phyloP scores from a whole-genome alignment of 2,113 vertebrate genomes.

The Thalassoma bifasciatum region DNA sequence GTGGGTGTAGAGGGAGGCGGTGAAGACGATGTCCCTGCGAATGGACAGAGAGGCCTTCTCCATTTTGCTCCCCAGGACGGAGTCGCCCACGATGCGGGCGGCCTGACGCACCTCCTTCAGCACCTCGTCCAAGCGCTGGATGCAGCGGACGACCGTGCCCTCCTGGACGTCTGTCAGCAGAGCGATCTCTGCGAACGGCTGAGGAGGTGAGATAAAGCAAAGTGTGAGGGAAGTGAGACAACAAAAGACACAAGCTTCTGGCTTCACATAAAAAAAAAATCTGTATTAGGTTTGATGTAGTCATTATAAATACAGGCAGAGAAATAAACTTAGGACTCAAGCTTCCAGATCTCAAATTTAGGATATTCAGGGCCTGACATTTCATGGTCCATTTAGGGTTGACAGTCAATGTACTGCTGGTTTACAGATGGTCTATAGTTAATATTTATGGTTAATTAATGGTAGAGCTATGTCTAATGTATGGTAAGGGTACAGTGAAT shows the following conservation, averaged over 20 bases:
- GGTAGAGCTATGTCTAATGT: too few relatives aligned
- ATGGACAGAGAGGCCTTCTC: slow-evolving; percentile 90
- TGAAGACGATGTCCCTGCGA: slow-evolving; percentile 93
- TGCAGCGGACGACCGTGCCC: slow-evolving; percentile 92
- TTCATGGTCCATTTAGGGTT: too few relatives aligned
- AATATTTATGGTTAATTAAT: too few relatives aligned
- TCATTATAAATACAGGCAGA: too few relatives aligned
- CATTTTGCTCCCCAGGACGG: slow-evolving; percentile 92
- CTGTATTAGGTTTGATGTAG: too few relatives aligned
- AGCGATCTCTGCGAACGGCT: slow-evolving; percentile 93
- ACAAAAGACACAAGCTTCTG: not conserved
- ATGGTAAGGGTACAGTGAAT: too few relatives aligned
- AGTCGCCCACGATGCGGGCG: slow-evolving; percentile 90
- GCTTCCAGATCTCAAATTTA: not conserved
- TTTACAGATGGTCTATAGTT: too few relatives aligned
- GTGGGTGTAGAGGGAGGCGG: slow-evolving; percentile 93
- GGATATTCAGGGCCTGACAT: too few relatives aligned
- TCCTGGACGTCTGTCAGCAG: slow-evolving; percentile 91
- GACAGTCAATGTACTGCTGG: too few relatives aligned
- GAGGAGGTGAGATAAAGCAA: not conserved
- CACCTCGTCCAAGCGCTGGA: slow-evolving; percentile 93
- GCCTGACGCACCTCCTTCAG: slow-evolving; percentile 91
- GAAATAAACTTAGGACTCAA: not conserved
- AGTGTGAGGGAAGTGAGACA: not conserved
- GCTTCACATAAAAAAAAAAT: not conserved